phyloP scores from a whole-genome alignment of 1,140 invertebrate species.

The Himalopsyche phryganea region DNA sequence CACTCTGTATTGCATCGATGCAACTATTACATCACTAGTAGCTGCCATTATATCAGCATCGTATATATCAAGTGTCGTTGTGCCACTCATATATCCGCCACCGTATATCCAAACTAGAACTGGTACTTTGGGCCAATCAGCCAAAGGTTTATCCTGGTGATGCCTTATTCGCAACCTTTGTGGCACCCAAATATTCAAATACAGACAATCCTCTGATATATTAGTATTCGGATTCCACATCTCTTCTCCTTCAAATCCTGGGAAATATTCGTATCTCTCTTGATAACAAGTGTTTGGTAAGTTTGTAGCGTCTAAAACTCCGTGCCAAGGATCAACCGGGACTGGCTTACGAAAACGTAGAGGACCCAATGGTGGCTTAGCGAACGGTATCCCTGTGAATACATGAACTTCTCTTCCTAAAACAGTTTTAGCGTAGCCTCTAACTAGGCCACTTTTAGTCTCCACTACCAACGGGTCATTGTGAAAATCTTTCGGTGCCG shows the following conservation, averaged over 20 bases:
- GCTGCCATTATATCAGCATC: constrained; percentile 83
- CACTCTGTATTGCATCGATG: constrained; percentile 85
- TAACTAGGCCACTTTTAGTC: constrained; percentile 73
- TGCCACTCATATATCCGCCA: constrained; percentile 88
- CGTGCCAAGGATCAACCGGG: constrained; percentile 81
- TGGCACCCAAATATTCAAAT: constrained; percentile 90
- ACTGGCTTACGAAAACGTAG: constrained; percentile 84
- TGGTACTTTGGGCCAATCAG: constrained; percentile 61
- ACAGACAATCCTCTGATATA: constrained; percentile 90
- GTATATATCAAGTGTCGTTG: constrained; percentile 84
- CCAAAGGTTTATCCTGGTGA: constrained; percentile 53
- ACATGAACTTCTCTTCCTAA: constrained; percentile 80
- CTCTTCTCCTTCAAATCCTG: constrained; percentile 84
- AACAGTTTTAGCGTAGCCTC: constrained; percentile 71
- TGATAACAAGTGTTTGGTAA: constrained; percentile 82
- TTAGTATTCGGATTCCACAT: constrained; percentile 96
- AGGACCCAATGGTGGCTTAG: constrained; percentile 84
- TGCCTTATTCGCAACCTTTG: constrained; percentile 69
- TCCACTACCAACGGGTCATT: constrained; percentile 73
- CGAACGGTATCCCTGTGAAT: constrained; percentile 92
- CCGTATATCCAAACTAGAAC: constrained; percentile 92
- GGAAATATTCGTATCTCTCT: constrained; percentile 83
- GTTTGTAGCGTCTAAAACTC: constrained; percentile 71
- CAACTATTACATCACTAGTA: constrained; percentile 79
- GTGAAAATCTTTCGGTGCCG: constrained; percentile 54